Evolutionary conservation across 2,888 invertebrate species (phyloP).

Genomic region (Amphipyra berbera): DNA sequence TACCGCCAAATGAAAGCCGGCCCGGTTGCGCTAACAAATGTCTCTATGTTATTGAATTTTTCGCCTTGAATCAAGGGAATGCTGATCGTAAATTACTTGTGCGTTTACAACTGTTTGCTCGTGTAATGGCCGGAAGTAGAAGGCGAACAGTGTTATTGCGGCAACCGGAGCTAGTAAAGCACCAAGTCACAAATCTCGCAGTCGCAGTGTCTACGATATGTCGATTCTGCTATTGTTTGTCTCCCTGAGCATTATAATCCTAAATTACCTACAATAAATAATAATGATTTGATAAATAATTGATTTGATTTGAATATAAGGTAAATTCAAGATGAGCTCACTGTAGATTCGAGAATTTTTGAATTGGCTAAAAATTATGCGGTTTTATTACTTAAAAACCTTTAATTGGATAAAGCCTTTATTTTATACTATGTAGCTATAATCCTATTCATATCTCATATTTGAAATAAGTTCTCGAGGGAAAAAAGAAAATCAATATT

Average conservation of each 20-base stretch:
- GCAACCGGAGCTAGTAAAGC: constrained; percentile 6
- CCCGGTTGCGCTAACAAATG: constrained; percentile 82
- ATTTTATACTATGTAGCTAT: not conserved
- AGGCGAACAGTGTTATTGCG: constrained; percentile 13
- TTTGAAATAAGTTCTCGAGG: not conserved
- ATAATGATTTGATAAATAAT: no score
- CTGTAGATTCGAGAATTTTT: no score
- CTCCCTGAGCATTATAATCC: no score
- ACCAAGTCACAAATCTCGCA: not conserved
- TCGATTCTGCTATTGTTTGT: no score
- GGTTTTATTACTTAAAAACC: not conserved
- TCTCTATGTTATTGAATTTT: constrained; percentile 85
- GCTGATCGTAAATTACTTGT: constrained; percentile 60
- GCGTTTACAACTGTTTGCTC: constrained; percentile 46
- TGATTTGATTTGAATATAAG: no score
- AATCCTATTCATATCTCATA: no score
- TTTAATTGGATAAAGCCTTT: not conserved
- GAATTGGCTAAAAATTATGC: no score
- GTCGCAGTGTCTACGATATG: not conserved
- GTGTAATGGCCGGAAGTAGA: constrained; percentile 32
- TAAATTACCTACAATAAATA: no score
- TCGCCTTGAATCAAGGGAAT: constrained; percentile 67
- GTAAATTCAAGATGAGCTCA: not conserved
- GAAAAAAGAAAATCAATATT: not conserved
- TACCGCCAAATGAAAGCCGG: constrained; percentile 82